phyloP scores from a whole-genome alignment of 2,113 vertebrate species.

The Chiloscyllium plagiosum region DNA sequence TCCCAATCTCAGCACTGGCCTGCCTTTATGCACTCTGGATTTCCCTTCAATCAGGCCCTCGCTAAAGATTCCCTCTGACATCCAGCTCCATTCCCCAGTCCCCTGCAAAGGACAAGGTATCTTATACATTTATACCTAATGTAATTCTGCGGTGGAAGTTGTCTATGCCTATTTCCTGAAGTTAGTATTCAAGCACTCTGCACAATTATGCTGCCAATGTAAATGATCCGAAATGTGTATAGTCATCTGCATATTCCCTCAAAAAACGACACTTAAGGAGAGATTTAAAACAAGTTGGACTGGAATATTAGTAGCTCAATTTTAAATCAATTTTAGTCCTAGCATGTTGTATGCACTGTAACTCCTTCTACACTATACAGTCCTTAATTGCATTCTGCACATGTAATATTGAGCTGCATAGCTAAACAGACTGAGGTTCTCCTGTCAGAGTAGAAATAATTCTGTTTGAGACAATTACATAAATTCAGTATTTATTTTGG shows the following conservation, averaged over 20 bases:
- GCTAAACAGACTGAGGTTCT: background rate
- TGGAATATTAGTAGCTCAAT: background rate
- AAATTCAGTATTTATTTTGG: conserved; percentile 1
- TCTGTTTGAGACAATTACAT: background rate
- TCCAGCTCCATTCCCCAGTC: too few relatives aligned
- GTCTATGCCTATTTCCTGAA: background rate
- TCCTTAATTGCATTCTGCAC: background rate
- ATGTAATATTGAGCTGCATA: background rate
- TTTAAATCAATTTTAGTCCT: background rate
- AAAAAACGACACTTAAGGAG: background rate
- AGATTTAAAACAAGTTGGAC: background rate
- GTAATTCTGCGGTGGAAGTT: background rate
- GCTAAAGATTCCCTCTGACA: too few relatives aligned
- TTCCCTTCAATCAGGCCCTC: too few relatives aligned
- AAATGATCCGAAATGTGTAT: background rate
- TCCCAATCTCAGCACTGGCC: too few relatives aligned
- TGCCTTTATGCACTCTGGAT: too few relatives aligned
- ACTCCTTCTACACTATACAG: background rate
- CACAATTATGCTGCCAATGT: background rate
- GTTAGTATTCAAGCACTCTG: background rate
- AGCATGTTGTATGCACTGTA: background rate
- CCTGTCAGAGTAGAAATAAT: background rate
- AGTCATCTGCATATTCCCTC: background rate
- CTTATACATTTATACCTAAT: background rate
- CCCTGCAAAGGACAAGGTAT: background rate